Evolutionary conservation across 2,113 vertebrate genomes (phyloP).

Genomic region (Leucoraja erinaceus): DNA sequence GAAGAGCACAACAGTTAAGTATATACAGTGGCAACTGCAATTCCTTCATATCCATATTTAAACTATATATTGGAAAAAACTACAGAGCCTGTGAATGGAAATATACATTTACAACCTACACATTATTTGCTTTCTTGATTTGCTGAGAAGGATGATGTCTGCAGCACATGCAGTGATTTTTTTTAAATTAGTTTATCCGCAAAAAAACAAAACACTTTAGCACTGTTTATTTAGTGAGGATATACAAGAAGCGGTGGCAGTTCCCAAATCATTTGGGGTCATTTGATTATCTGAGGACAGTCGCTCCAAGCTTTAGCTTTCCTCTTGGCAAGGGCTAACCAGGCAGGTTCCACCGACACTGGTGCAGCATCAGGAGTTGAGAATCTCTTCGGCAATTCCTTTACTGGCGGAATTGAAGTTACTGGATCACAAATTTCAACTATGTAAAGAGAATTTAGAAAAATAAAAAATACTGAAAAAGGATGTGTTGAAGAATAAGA

Average conservation of each 20-base stretch:
- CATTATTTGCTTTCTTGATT: slow-evolving; percentile 23
- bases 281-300: slow-evolving; percentile 98
- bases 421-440: slow-evolving; percentile 88
- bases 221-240: slow-evolving; percentile 22
- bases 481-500: not conserved
- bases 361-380: slow-evolving; percentile 77
- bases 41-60: not conserved
- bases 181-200: not conserved
- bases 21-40: not conserved
- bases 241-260: not conserved
- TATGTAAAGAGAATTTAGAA: slow-evolving; percentile 46
- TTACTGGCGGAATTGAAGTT: slow-evolving; percentile 66
- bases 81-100: not conserved
- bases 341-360: slow-evolving; percentile 89
- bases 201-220: slow-evolving; percentile 31
- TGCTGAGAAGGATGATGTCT: not conserved
- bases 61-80: not conserved
- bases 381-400: slow-evolving; percentile 89
- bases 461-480: not conserved
- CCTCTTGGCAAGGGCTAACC: slow-evolving; percentile 92
- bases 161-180: slow-evolving; percentile 20
- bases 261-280: slow-evolving; percentile 47
- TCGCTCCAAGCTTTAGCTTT: slow-evolving; percentile 99
- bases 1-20: not conserved
- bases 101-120: slow-evolving; percentile 2